These are phyloP conservation scores for Potamarius usumacintae DNA, from an alignment of 2,113 vertebrate species.

Conservation along the genomic window DNA sequence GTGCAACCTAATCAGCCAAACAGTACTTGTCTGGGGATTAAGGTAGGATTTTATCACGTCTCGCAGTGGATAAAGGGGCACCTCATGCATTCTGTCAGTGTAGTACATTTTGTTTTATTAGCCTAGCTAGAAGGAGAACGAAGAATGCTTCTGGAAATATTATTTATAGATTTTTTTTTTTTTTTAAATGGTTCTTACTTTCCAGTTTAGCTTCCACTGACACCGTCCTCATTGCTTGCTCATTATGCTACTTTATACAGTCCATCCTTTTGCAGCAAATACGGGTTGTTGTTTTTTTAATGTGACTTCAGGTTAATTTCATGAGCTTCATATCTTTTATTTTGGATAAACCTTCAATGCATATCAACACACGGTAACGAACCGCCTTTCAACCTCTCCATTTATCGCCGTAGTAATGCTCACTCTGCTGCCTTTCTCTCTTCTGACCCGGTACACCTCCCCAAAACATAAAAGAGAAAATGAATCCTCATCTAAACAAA, in stretches of 20 bases:
- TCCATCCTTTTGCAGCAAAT: not conserved
- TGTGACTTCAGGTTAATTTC: not conserved
- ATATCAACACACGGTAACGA: slow-evolving; percentile 13
- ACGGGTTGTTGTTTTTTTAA: no score
- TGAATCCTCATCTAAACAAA: slow-evolving; percentile 45
- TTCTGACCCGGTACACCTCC: slow-evolving; percentile 22
- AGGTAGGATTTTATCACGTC: slow-evolving; percentile 31
- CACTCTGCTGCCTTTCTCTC: slow-evolving; percentile 17
- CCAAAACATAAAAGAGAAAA: slow-evolving; percentile 36
- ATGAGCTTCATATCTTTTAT: not conserved
- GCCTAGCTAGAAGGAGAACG: not conserved
- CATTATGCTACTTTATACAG: not conserved
- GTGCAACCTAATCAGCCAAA: slow-evolving; percentile 13
- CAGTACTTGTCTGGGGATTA: slow-evolving; percentile 34
- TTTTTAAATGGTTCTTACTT: not conserved
- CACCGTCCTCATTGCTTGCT: not conserved
- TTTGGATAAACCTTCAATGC: slow-evolving; percentile 15
- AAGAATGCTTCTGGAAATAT: not conserved
- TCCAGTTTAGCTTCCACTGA: slow-evolving; percentile 1
- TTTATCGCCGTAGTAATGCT: slow-evolving; percentile 12
- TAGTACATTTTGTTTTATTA: not conserved
- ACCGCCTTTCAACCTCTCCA: not conserved
- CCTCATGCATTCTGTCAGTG: slow-evolving; percentile 23
- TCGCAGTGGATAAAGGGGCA: slow-evolving; percentile 24
- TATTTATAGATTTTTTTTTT: no score